Percentiles rank a stretch among this genome's conserved stretches.
phyloP scores from a whole-genome alignment of 2,888 invertebrate species.

The Nemurella pictetii region DNA sequence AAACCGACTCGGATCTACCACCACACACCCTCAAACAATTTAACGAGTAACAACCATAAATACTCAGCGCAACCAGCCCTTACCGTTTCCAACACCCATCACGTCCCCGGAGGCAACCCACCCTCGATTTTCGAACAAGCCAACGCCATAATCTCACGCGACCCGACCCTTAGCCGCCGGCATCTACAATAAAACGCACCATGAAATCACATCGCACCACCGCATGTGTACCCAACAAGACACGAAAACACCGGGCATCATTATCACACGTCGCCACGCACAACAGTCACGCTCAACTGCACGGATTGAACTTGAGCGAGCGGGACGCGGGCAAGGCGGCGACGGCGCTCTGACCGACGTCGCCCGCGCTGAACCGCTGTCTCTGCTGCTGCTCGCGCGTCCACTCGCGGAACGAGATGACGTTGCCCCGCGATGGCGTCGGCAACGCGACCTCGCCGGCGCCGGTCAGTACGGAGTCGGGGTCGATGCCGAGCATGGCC shows the following conservation, averaged over 20 bases:
- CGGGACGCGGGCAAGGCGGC: slow-evolving; percentile 65
- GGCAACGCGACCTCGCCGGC: slow-evolving; percentile 49
- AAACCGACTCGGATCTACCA: background rate
- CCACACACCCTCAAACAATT: background rate
- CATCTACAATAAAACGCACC: background rate
- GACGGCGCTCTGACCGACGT: slow-evolving; percentile 62
- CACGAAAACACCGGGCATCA: background rate
- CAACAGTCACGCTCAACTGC: slow-evolving; percentile 49
- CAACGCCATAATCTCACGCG: background rate
- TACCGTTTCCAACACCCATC: background rate
- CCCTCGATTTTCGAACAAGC: background rate
- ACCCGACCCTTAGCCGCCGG: background rate
- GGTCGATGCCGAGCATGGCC: slow-evolving; percentile 72
- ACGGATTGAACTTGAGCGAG: slow-evolving; percentile 62
- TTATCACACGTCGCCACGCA: background rate
- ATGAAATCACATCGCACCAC: background rate
- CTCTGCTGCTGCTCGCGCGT: slow-evolving; percentile 33
- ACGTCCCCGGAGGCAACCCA: background rate
- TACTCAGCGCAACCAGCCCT: background rate
- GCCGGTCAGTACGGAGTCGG: slow-evolving; percentile 50
- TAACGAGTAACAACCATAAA: background rate
- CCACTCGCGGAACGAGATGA: slow-evolving; percentile 50
- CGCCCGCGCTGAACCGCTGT: slow-evolving; percentile 67
- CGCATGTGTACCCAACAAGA: background rate
- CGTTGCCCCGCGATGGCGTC: slow-evolving; percentile 49